Evolutionary conservation across 1,140 invertebrate species (phyloP).

Genomic region (Drosophila rhopaloa): DNA sequence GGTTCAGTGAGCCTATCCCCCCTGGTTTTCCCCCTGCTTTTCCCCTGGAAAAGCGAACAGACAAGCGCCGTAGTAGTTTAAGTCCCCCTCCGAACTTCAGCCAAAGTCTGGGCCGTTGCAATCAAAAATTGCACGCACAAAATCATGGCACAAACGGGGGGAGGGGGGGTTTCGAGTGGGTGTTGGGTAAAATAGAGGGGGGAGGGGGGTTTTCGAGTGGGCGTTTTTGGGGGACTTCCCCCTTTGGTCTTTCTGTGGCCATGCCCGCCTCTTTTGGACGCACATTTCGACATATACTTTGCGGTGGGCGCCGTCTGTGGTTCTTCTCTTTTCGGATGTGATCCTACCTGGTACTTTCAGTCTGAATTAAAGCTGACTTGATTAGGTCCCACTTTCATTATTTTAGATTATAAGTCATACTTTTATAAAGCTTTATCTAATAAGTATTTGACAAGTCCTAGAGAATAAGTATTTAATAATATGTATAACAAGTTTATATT

Average conservation of each 20-base stretch:
- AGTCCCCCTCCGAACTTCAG: background rate
- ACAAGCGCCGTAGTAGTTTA: slow-evolving; percentile 28
- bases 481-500: too few relatives aligned
- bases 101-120: slow-evolving; percentile 37
- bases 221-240: slow-evolving; percentile 4
- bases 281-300: slow-evolving; percentile 58
- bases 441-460: too few relatives aligned
- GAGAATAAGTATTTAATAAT: too few relatives aligned
- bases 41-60: slow-evolving; percentile 18
- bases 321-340: background rate
- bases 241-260: slow-evolving; percentile 58
- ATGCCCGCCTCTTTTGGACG: slow-evolving; percentile 33
- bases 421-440: too few relatives aligned
- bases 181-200: too few relatives aligned
- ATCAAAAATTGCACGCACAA: slow-evolving; percentile 72
- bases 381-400: too few relatives aligned
- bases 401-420: too few relatives aligned
- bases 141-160: slow-evolving; percentile 38
- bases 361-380: background rate
- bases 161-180: background rate
- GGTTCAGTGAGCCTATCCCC: slow-evolving; percentile 71
- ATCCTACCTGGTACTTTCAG: background rate
- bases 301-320: slow-evolving; percentile 35
- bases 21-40: background rate
- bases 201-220: background rate